Base-by-base conservation (phyloP, 2,797 vertebrate species). In the Centropyge bicolor region DNA sequence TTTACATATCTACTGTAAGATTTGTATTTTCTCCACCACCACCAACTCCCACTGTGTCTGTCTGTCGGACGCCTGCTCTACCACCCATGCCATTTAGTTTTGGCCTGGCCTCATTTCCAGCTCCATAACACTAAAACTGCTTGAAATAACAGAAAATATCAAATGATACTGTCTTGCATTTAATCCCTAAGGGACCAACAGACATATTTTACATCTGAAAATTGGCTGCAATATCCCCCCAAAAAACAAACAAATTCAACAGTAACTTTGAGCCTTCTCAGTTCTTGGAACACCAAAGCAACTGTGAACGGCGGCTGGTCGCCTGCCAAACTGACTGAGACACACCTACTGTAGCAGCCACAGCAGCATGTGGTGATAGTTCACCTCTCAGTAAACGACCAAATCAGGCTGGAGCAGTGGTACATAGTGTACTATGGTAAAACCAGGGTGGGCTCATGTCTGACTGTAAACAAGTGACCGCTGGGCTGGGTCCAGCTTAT, bases 401-500 rank as follows among this genome's bases (percentile, higher is more conserved):
- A 57, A 63, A 69, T 43, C 49, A 56, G 14, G 12, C 13, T 24
- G 16, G 8, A 57, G 72, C 49, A 36, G n/a, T 1, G 6, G 27
- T 3, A 60, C 60, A 5, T 38, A 10, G 52, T 10, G 48, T 69
- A 16, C 64, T 41, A 6, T 8, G 11, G 24, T 2, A 5, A 40
- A 35, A 17, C 8, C 48, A 66, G 75, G 70, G 49, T 43, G 76
- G 81, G 70, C 48, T 41, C 45, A 0, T 48, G 77, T 59, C 4
- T 8, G 57, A 14, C 54, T 63, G 83, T 74, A 75, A 85, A 84
- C 88, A 91, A 59, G 61, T 76, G 76, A 74, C 22, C 35, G 40
- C 24, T 59, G 87, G 80, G 84, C 40, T 60, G 86, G 83, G 83
- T 65, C 74, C 71, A 79, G 59, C 88, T 92, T 92, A 93, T 94